Evolutionary conservation across 2,797 vertebrate genomes (phyloP).

Genomic region (Amblyraja radiata): DNA sequence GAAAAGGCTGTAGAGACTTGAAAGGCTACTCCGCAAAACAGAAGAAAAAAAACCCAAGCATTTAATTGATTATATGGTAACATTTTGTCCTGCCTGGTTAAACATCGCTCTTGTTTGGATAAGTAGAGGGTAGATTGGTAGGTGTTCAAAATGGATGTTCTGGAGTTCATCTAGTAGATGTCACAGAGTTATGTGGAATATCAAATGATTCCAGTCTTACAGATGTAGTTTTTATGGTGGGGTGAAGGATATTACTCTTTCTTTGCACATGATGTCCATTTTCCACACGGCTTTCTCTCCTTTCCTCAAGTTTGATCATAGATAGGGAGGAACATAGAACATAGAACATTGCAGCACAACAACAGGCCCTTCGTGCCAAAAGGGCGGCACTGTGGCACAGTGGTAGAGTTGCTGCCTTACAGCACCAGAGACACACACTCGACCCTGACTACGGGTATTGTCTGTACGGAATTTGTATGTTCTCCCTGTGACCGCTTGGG

Average conservation of each 20-base stretch:
- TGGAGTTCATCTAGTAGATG: background rate
- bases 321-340: background rate
- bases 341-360: too few relatives aligned
- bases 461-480: too few relatives aligned
- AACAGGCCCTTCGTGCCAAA: too few relatives aligned
- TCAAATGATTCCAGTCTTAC: background rate
- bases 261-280: background rate
- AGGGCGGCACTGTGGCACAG: too few relatives aligned
- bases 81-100: slow-evolving; percentile 40
- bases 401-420: too few relatives aligned
- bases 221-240: background rate
- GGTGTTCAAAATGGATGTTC: too few relatives aligned
- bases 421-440: too few relatives aligned
- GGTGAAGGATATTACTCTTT: background rate
- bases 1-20: slow-evolving; percentile 20
- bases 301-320: background rate
- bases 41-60: background rate
- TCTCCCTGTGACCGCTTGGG: too few relatives aligned
- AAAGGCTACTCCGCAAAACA: slow-evolving; percentile 36
- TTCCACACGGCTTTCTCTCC: background rate
- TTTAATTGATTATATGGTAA: slow-evolving; percentile 36
- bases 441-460: too few relatives aligned
- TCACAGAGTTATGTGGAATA: background rate
- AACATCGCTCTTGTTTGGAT: background rate
- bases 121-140: background rate